These are phyloP conservation scores for Martes martes DNA, from an alignment of 2,113 vertebrate species.

Conservation along the genomic window DNA sequence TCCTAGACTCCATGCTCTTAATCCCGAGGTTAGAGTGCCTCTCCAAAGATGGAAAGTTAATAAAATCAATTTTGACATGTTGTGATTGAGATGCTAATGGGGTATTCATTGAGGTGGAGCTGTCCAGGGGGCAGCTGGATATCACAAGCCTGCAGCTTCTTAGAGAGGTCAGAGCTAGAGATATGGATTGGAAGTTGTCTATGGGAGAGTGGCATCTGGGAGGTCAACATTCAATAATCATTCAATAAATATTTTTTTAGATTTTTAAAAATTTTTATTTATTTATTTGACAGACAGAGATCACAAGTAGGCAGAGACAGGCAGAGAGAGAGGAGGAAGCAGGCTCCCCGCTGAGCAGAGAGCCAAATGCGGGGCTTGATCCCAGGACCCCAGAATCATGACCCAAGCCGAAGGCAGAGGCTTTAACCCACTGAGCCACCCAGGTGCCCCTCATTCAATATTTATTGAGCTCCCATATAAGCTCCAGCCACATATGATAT, in stretches of 20 bases:
- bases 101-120: neutral
- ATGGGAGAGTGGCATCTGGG: neutral
- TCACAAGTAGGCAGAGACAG: too few species aligned
- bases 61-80: neutral
- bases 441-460: neutral
- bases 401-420: too few species aligned
- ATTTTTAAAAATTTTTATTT: too few species aligned
- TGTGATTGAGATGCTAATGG: neutral
- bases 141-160: neutral
- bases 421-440: too few species aligned
- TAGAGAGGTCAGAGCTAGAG: neutral
- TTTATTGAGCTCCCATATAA: neutral
- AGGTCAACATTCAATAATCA: neutral
- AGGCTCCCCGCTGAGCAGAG: too few species aligned
- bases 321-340: too few species aligned
- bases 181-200: neutral
- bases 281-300: too few species aligned
- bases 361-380: too few species aligned
- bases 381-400: too few species aligned
- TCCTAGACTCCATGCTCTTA: neutral
- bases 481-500: neutral
- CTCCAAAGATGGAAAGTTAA: constrained; percentile 10
- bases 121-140: neutral
- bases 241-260: neutral
- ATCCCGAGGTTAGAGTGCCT: neutral